These are phyloP conservation scores for Eutolmus rufibarbis DNA, from an alignment of 2,888 invertebrate genomes.

Conservation along the genomic window DNA sequence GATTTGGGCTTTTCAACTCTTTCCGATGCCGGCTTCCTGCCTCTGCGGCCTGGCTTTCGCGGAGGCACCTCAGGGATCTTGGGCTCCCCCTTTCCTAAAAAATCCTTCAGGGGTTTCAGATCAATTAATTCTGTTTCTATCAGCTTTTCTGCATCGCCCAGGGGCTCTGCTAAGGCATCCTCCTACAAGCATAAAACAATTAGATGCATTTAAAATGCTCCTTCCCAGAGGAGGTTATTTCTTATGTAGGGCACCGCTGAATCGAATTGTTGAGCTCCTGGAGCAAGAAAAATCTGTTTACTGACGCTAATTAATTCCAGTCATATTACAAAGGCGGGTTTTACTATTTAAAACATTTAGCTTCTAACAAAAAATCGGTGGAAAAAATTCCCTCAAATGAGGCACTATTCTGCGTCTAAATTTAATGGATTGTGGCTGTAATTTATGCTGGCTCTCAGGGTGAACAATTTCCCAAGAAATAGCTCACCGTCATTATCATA, in stretches of 20 bases:
- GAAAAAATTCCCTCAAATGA: background rate
- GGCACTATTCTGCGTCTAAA: background rate
- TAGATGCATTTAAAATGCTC: background rate
- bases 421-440: background rate
- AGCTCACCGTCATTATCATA: background rate
- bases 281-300: background rate
- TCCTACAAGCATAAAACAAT: constrained; percentile 10
- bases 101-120: constrained; percentile 3
- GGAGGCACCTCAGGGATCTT: background rate
- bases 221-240: background rate
- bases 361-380: background rate
- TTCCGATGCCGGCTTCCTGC: background rate
- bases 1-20: background rate
- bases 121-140: constrained; percentile 18
- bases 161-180: constrained; percentile 22
- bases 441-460: background rate
- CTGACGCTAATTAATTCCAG: background rate
- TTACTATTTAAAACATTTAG: background rate
- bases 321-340: background rate
- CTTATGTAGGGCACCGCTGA: background rate
- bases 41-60: background rate
- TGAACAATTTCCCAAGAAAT: background rate
- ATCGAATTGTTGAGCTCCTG: background rate
- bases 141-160: constrained; percentile 19
- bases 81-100: background rate